These are phyloP conservation scores for Papilio elwesi DNA, from an alignment of 2,888 invertebrate species.

Conservation along the genomic window DNA sequence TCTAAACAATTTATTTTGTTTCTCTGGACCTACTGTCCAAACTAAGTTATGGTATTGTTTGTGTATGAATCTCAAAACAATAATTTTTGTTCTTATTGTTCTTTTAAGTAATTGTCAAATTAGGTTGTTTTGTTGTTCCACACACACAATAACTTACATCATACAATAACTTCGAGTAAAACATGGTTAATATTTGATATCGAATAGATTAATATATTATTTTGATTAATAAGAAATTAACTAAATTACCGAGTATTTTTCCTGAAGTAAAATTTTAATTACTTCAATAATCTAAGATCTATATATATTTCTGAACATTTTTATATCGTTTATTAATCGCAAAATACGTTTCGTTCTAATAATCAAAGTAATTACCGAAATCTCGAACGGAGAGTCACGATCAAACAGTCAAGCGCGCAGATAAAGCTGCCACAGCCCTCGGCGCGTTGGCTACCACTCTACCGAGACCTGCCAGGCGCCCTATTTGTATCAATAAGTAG, in stretches of 20 bases:
- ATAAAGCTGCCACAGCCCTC: slow-evolving; percentile 78
- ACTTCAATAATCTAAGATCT: too few species aligned
- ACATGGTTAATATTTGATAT: too few species aligned
- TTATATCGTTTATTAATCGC: slow-evolving; percentile 48
- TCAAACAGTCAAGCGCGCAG: slow-evolving; percentile 75
- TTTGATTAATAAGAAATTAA: too few species aligned
- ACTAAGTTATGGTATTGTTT: slow-evolving; percentile 53
- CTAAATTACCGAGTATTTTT: too few species aligned
- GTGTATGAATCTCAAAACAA: slow-evolving; percentile 39
- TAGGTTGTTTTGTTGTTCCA: background rate
- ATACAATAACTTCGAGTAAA: too few species aligned
- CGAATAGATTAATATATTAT: too few species aligned
- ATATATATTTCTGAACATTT: too few species aligned
- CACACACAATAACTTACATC: too few species aligned
- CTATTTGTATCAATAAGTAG: slow-evolving; percentile 32
- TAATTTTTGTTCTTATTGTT: background rate
- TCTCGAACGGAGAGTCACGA: slow-evolving; percentile 81
- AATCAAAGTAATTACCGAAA: slow-evolving; percentile 81
- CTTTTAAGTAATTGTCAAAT: slow-evolving; percentile 9
- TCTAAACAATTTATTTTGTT: slow-evolving; percentile 73
- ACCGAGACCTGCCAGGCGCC: slow-evolving; percentile 52
- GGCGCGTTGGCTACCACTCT: slow-evolving; percentile 60
- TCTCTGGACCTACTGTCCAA: slow-evolving; percentile 53
- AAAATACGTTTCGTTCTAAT: slow-evolving; percentile 69
- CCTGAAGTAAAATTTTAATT: too few species aligned